Evolutionary conservation across 2,113 vertebrate genomes (phyloP).

Genomic region (Cyphomyrus plagiostoma): DNA sequence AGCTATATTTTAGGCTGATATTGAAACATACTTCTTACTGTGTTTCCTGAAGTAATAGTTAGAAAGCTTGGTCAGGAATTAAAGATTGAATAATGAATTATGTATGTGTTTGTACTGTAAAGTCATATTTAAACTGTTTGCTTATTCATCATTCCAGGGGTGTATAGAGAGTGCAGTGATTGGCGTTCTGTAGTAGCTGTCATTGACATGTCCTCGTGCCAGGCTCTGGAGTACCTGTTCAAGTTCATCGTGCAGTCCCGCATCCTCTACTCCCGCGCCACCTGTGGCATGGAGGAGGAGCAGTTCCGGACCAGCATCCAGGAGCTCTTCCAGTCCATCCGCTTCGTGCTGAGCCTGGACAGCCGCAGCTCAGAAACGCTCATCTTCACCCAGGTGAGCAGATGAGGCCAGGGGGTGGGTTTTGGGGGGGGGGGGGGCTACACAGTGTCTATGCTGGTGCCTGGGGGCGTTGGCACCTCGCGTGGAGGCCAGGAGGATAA

Average conservation of each 20-base stretch:
- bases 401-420: not conserved
- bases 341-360: slow-evolving; percentile 93
- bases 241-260: slow-evolving; percentile 98
- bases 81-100: not conserved
- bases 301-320: slow-evolving; percentile 88
- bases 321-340: slow-evolving; percentile 95
- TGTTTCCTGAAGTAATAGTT: slow-evolving; percentile 12
- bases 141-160: not conserved
- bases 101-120: not conserved
- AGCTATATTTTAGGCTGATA: not conserved
- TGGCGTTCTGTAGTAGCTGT: not conserved
- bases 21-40: not conserved
- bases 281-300: slow-evolving; percentile 94
- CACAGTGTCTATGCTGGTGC: not conserved
- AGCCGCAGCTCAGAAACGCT: slow-evolving; percentile 91
- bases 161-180: not conserved
- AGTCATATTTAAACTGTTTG: not conserved
- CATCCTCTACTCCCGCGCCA: slow-evolving; percentile 91
- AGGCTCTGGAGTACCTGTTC: slow-evolving; percentile 97
- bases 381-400: slow-evolving; percentile 88
- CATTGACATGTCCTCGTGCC: slow-evolving; percentile 18
- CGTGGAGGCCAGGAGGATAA: not conserved
- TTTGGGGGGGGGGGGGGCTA: not conserved
- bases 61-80: not conserved
- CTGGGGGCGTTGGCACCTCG: not conserved